Conservation (phyloP, 2,113 vertebrate species). For the Leptobrachium ailaonicum region DNA sequence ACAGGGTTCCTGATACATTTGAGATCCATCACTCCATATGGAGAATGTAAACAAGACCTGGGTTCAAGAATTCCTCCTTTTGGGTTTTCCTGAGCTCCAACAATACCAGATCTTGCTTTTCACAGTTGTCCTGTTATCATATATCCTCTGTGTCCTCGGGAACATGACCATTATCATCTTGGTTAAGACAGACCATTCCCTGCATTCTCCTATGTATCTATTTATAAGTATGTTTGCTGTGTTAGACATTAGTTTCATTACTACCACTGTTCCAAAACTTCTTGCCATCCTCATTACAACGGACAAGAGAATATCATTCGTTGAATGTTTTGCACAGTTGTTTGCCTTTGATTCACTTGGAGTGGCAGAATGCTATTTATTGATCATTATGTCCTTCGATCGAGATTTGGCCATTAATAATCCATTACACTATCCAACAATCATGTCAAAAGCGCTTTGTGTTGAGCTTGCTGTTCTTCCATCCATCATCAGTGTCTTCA, state of each 20-base stretch:
- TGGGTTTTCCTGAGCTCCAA: constrained; percentile 2
- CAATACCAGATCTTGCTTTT: neutral
- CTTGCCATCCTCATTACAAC: constrained; percentile 49
- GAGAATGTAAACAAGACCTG: neutral
- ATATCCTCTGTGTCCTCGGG: constrained; percentile 1
- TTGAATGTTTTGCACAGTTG: constrained; percentile 53
- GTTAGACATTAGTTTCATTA: constrained; percentile 52
- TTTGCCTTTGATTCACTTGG: constrained; percentile 52
- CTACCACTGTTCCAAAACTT: constrained; percentile 55
- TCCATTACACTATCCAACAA: neutral
- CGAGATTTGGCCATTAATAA: neutral
- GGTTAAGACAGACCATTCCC: neutral
- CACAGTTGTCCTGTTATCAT: neutral
- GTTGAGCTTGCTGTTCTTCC: neutral
- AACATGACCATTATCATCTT: neutral
- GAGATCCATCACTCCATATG: neutral
- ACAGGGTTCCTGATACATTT: no score
- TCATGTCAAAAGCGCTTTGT: neutral
- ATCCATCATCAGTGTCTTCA: neutral
- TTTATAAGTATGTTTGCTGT: constrained; percentile 55
- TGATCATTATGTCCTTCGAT: constrained; percentile 19
- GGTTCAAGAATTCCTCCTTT: constrained; percentile 9
- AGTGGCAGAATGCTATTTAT: constrained; percentile 12
- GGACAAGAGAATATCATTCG: constrained; percentile 47
- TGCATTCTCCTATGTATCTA: constrained; percentile 59